Percentiles rank a stretch among this genome's conserved stretches.
Evolutionary conservation across 2,113 vertebrate species (phyloP).

Genomic region (Syngnathus scovelli): DNA sequence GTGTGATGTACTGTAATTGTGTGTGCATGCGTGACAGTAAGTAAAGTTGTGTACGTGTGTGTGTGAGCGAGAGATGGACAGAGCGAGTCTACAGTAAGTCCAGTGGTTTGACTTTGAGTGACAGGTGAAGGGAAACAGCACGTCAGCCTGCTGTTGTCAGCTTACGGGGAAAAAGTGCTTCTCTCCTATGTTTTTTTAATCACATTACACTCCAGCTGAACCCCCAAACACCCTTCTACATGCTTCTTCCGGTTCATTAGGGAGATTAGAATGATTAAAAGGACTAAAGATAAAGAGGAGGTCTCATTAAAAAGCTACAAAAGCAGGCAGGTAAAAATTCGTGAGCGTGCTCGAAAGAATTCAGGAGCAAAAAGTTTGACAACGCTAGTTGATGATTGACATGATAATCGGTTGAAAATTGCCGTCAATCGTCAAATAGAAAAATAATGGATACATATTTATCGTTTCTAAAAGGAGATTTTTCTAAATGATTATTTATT

Average conservation of each 20-base stretch:
- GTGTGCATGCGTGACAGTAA: conserved; percentile 22
- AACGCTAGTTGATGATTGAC: too few relatives aligned
- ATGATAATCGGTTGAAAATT: too few relatives aligned
- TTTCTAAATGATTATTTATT: too few relatives aligned
- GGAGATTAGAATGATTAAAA: conserved; percentile 4
- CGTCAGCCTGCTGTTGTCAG: conserved; percentile 65
- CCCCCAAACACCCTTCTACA: not conserved
- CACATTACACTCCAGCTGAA: conserved; percentile 17
- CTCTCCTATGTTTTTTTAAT: conserved; percentile 19
- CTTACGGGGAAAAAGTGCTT: conserved; percentile 62
- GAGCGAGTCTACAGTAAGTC: conserved; percentile 29
- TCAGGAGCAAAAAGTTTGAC: not conserved
- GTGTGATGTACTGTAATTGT: conserved; percentile 24
- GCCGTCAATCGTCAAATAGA: too few relatives aligned
- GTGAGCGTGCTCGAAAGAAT: not conserved
- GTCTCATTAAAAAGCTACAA: not conserved
- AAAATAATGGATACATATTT: too few relatives aligned
- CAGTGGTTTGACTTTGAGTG: conserved; percentile 67
- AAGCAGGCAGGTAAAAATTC: not conserved
- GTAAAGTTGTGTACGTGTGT: conserved; percentile 28
- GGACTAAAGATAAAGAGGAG: not conserved
- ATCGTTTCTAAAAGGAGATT: too few relatives aligned
- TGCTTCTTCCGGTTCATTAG: not conserved
- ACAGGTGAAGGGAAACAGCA: conserved; percentile 57
- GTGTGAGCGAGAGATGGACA: conserved; percentile 14